Evolutionary conservation across 2,888 invertebrate species (phyloP).

Genomic region (Cephus runcator): DNA sequence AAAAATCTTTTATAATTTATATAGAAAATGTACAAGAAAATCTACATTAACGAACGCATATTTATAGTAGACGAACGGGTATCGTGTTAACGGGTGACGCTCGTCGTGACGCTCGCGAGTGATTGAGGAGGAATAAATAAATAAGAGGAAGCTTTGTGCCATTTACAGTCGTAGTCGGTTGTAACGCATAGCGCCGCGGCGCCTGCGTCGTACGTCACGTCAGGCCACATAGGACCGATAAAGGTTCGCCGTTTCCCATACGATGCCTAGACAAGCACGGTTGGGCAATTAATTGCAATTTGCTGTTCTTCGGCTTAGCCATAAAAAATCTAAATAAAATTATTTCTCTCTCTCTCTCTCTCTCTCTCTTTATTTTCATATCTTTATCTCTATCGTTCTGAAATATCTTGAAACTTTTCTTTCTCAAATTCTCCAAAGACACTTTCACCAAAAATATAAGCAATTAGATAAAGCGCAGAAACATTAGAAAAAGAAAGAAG

Average conservation of each 20-base stretch:
- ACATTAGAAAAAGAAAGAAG: not conserved
- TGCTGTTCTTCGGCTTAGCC: not conserved
- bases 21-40: conserved; percentile 63
- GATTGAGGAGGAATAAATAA: conserved; percentile 47
- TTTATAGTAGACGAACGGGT: conserved; percentile 19
- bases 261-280: not conserved
- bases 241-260: not conserved
- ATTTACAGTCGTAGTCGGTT: conserved; percentile 16
- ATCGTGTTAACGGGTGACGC: not conserved
- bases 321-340: not conserved
- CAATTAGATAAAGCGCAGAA: not conserved
- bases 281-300: not conserved
- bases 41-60: conserved; percentile 60
- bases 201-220: not conserved
- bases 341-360: not conserved
- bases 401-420: not conserved
- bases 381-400: not conserved
- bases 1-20: conserved; percentile 50
- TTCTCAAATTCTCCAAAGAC: not conserved
- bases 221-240: not conserved
- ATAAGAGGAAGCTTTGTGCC: conserved; percentile 33
- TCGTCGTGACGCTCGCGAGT: conserved; percentile 33
- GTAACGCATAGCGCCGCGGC: not conserved
- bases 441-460: not conserved
- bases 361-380: not conserved